These are phyloP conservation scores for Diuraphis noxia DNA, from an alignment of 1,140 invertebrate genomes.

Conservation along the genomic window DNA sequence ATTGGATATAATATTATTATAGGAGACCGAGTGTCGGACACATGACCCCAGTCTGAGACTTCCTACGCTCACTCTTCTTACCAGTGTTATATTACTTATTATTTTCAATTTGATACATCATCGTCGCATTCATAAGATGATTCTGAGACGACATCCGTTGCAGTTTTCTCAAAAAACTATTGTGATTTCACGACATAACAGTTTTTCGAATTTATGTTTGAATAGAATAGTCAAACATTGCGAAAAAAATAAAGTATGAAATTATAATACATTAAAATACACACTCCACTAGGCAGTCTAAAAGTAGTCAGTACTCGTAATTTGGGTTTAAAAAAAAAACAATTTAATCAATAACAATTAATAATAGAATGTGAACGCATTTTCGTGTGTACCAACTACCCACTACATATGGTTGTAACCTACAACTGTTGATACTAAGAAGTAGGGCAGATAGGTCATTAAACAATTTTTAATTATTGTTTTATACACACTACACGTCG, in stretches of 20 bases:
- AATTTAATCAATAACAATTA: no score
- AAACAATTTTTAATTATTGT: no score
- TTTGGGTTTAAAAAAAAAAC: no score
- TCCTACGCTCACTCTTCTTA: not conserved
- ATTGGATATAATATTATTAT: not conserved
- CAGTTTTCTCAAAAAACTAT: not conserved
- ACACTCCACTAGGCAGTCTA: no score
- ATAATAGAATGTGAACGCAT: no score
- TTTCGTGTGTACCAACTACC: no score
- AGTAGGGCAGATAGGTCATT: no score
- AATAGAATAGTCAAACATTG: not conserved
- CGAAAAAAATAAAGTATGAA: not conserved
- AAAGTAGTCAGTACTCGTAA: no score
- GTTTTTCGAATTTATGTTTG: not conserved
- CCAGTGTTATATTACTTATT: not conserved
- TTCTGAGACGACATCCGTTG: not conserved
- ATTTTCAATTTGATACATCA: not conserved
- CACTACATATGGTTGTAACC: no score
- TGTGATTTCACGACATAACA: not conserved
- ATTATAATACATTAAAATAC: no score
- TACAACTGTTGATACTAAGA: no score
- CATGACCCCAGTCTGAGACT: not conserved
- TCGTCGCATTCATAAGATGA: not conserved
- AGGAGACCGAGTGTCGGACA: not conserved
- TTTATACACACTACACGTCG: no score